Evolutionary conservation across 2,113 vertebrate genomes (phyloP).

Genomic region (Clupea harengus): DNA sequence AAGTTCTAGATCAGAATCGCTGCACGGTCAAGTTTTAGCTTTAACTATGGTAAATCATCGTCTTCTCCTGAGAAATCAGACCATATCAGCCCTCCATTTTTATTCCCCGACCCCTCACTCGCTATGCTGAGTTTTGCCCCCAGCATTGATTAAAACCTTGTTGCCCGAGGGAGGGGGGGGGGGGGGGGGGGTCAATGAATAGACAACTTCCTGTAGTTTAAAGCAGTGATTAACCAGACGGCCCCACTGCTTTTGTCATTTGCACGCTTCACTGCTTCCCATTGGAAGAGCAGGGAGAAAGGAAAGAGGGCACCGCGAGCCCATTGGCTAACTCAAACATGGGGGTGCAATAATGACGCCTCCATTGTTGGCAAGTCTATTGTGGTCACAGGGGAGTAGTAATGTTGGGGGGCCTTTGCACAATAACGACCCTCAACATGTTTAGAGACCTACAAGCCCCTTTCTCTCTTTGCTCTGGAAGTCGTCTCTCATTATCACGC

Average conservation of each 20-base stretch:
- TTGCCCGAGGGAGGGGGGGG: constrained; percentile 48
- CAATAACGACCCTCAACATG: constrained; percentile 64
- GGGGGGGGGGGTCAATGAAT: constrained; percentile 54
- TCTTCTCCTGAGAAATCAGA: neutral
- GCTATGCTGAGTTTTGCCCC: neutral
- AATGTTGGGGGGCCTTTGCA: constrained; percentile 54
- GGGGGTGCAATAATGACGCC: constrained; percentile 60
- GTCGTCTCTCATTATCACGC: constrained; percentile 62
- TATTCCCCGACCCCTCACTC: neutral
- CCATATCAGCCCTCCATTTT: neutral
- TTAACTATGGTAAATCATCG: neutral
- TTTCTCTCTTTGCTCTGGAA: constrained; percentile 49
- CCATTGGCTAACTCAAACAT: constrained; percentile 63
- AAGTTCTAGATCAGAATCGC: neutral
- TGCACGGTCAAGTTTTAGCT: neutral
- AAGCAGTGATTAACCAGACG: constrained; percentile 67
- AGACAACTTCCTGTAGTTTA: constrained; percentile 70
- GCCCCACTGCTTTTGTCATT: constrained; percentile 63
- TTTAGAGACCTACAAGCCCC: constrained; percentile 47
- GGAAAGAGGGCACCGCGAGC: constrained; percentile 51
- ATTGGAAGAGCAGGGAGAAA: constrained; percentile 32
- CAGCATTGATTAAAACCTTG: constrained; percentile 52
- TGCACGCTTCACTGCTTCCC: constrained; percentile 65
- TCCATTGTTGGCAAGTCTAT: constrained; percentile 59
- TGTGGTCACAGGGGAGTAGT: constrained; percentile 58